Conservation (phyloP, 2,888 invertebrate genomes). For the Drosophila ezoana region DNA sequence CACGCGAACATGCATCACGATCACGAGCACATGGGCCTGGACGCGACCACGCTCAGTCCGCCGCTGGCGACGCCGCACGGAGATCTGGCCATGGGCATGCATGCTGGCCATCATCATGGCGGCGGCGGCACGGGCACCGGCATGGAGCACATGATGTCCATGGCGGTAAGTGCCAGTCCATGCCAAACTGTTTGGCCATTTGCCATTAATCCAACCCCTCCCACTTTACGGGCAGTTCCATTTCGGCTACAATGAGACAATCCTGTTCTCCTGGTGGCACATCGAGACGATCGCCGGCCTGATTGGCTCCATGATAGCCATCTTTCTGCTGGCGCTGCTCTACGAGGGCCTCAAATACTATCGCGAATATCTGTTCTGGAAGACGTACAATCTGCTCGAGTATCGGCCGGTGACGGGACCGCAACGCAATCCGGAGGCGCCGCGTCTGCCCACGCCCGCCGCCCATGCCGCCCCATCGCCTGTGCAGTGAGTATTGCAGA, state of each 20-base stretch:
- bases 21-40: conserved; percentile 43
- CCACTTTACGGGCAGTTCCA: conserved; percentile 88
- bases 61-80: conserved; percentile 41
- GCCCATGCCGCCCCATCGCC: conserved; percentile 86
- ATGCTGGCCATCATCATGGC: conserved; percentile 56
- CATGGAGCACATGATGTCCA: conserved; percentile 85
- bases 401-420: conserved; percentile 94
- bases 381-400: conserved; percentile 93
- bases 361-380: conserved; percentile 93
- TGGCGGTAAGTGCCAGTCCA: conserved; percentile 79
- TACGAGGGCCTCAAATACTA: conserved; percentile 94
- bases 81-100: conserved; percentile 38
- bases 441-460: conserved; percentile 87
- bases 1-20: conserved; percentile 57
- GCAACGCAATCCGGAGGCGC: conserved; percentile 84
- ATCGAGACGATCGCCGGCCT: conserved; percentile 91
- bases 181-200: no score
- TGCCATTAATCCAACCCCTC: no score
- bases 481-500: conserved; percentile 89
- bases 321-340: conserved; percentile 95
- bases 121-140: conserved; percentile 63
- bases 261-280: conserved; percentile 93
- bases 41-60: conserved; percentile 50
- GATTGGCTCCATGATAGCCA: conserved; percentile 95
- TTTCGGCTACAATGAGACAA: conserved; percentile 90